Conservation (phyloP, 2,113 vertebrate genomes). For the Synodontis membranacea region DNA sequence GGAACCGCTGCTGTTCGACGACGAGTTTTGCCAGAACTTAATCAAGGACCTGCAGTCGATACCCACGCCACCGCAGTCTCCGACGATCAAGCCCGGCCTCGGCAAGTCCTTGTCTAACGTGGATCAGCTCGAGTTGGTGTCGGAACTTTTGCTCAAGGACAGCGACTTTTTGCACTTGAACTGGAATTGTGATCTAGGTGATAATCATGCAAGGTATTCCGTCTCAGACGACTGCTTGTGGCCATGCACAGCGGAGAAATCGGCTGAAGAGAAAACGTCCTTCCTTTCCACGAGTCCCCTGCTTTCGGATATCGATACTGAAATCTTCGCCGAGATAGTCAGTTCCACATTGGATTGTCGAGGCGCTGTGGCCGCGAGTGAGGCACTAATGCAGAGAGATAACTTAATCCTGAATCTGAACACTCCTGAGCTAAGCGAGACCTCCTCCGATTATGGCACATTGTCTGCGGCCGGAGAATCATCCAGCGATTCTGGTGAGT, state of each 20-base stretch:
- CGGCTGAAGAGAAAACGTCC: constrained; percentile 67
- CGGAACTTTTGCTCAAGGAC: constrained; percentile 75
- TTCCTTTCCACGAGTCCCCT: constrained; percentile 73
- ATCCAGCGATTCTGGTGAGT: constrained; percentile 77
- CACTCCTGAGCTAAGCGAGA: constrained; percentile 61
- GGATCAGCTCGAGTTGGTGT: constrained; percentile 76
- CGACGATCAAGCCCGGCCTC: constrained; percentile 63
- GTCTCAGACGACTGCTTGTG: constrained; percentile 68
- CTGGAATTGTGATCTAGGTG: constrained; percentile 65
- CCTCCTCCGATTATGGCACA: constrained; percentile 71
- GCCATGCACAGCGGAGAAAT: constrained; percentile 57
- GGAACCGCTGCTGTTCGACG: constrained; percentile 76
- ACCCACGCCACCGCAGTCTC: constrained; percentile 73
- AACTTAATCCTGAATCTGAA: constrained; percentile 60
- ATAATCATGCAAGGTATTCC: constrained; percentile 37
- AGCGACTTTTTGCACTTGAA: constrained; percentile 66
- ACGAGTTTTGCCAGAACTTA: constrained; percentile 72
- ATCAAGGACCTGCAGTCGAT: constrained; percentile 74
- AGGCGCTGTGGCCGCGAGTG: constrained; percentile 51
- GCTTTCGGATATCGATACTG: constrained; percentile 74
- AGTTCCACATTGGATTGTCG: constrained; percentile 72
- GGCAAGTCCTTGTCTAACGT: constrained; percentile 69
- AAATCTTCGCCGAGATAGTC: constrained; percentile 75
- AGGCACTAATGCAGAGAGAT: constrained; percentile 55
- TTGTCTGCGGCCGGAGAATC: constrained; percentile 65